Percentiles rank a stretch among this genome's conserved stretches.
Evolutionary conservation across 1,140 invertebrate species (phyloP).

Genomic region (Caerostris darwini): DNA sequence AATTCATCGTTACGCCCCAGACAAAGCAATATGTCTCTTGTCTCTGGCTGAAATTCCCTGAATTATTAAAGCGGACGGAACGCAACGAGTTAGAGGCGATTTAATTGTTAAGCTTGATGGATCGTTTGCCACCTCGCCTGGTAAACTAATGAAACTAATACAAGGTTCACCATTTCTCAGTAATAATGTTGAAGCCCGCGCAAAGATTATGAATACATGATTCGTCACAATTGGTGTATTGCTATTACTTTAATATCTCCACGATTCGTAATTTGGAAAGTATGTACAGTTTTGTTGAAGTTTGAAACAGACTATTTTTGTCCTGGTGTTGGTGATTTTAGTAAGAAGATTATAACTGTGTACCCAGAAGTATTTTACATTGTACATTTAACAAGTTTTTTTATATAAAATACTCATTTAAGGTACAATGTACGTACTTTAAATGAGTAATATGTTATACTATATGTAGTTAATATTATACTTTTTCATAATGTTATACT

Average conservation of each 20-base stretch:
- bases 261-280: too few species aligned
- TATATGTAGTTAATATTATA: too few species aligned
- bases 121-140: constrained; percentile 33
- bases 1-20: constrained; percentile 34
- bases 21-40: constrained; percentile 35
- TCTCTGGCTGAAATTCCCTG: not conserved
- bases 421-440: too few species aligned
- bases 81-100: constrained; percentile 12
- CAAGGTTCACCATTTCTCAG: not conserved
- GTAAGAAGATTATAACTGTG: too few species aligned
- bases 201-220: not conserved
- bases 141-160: constrained; percentile 37
- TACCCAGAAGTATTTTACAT: too few species aligned
- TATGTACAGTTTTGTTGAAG: too few species aligned
- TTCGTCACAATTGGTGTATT: not conserved
- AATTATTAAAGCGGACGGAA: constrained; percentile 42
- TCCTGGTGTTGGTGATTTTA: too few species aligned
- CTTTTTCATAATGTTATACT: too few species aligned
- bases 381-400: too few species aligned
- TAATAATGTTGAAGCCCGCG: not conserved
- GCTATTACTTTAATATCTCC: not conserved
- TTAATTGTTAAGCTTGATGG: constrained; percentile 54
- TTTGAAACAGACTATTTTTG: too few species aligned
- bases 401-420: too few species aligned
- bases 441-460: too few species aligned